Conservation (phyloP, 1,140 invertebrate genomes). For the Cydia amplana region DNA sequence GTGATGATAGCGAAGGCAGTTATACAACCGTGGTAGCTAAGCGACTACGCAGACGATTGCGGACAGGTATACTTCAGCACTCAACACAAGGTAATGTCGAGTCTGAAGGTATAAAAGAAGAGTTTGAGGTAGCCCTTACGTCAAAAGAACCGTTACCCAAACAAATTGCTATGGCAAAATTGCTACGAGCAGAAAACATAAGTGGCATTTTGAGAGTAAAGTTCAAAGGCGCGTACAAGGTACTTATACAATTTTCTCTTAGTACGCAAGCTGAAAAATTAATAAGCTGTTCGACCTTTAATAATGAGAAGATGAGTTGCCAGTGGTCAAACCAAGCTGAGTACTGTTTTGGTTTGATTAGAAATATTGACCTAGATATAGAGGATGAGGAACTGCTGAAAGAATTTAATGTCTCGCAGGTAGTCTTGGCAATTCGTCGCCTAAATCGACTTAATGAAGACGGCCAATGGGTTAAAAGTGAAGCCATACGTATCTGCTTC, state of each 20-base stretch:
- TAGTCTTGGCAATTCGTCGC: slow-evolving; percentile 20
- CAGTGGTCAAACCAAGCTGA: slow-evolving; percentile 38
- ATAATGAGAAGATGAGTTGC: slow-evolving; percentile 18
- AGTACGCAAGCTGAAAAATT: slow-evolving; percentile 39
- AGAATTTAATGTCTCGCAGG: neutral
- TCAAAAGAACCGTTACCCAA: slow-evolving; percentile 40
- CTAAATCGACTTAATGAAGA: slow-evolving; percentile 6
- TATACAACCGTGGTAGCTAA: no score
- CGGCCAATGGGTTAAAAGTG: slow-evolving; percentile 13
- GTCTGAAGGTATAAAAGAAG: no score
- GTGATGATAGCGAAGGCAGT: no score
- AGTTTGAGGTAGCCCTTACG: slow-evolving; percentile 37
- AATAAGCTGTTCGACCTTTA: slow-evolving; percentile 37
- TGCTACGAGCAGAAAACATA: slow-evolving; percentile 42
- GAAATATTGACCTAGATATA: slow-evolving; percentile 36
- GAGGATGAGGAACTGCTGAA: slow-evolving; percentile 35
- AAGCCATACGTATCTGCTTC: slow-evolving; percentile 32
- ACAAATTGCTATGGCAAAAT: slow-evolving; percentile 47
- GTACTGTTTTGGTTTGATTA: slow-evolving; percentile 33
- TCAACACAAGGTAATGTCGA: no score
- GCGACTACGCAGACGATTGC: no score
- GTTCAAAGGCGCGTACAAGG: slow-evolving; percentile 43
- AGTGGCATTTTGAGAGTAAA: slow-evolving; percentile 41
- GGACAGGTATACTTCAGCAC: no score
- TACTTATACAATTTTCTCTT: slow-evolving; percentile 38